Conservation (phyloP, 2,113 vertebrate genomes). For the Zapornia atra region DNA sequence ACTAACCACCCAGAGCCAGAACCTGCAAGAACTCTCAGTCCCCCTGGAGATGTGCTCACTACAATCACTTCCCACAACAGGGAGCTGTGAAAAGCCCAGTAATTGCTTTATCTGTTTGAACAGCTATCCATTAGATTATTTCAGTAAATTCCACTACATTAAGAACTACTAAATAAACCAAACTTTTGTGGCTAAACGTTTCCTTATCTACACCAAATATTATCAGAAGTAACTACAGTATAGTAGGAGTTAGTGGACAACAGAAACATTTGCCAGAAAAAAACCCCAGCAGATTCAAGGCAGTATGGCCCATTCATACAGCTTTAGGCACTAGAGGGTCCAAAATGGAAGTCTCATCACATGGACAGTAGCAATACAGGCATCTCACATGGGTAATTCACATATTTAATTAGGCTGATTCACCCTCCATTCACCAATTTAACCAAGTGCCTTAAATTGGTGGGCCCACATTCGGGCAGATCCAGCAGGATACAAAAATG, state of each 20-base stretch:
- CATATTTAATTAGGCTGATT: not conserved
- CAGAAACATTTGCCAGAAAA: not conserved
- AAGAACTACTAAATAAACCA: conserved; percentile 8
- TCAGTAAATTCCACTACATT: conserved; percentile 3
- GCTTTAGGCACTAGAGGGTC: not conserved
- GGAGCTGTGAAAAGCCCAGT: conserved; percentile 2
- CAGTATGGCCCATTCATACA: not conserved
- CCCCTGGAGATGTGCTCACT: not conserved
- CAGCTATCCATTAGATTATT: not conserved
- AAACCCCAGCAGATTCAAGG: not conserved
- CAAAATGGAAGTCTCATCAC: not conserved
- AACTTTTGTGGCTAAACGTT: not conserved
- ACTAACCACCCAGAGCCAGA: not conserved
- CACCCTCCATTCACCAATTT: no score
- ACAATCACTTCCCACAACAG: not conserved
- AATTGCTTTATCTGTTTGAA: conserved; percentile 35
- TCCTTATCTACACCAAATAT: not conserved
- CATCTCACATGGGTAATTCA: not conserved
- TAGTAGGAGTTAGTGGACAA: not conserved
- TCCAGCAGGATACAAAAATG: not conserved
- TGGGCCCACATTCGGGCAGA: not conserved
- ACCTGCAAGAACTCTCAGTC: not conserved
- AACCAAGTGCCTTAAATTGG: not conserved
- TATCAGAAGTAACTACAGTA: not conserved
- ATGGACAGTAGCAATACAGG: not conserved